Percentiles rank a stretch among this genome's conserved stretches.
Evolutionary conservation across 2,888 invertebrate species (phyloP).

Genomic region (Hybos culiciformis): DNA sequence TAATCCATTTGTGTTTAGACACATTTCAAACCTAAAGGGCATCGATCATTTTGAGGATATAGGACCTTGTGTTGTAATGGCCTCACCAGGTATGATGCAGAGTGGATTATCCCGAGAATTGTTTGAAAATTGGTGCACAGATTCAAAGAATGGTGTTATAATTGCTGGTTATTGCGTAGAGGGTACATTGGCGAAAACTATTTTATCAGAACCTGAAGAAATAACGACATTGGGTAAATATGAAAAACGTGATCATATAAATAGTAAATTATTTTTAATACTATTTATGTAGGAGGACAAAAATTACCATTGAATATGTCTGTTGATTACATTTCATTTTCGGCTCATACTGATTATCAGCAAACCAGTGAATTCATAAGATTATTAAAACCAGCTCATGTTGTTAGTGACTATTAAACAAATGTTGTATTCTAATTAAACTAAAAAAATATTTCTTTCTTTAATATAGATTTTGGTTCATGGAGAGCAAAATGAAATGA

Average conservation of each 20-base stretch:
- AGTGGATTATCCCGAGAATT: conserved; percentile 92
- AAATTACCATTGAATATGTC: conserved; percentile 93
- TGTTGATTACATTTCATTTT: conserved; percentile 98
- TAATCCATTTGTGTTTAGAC: conserved; percentile 97
- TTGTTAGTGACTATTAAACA: conserved; percentile 43
- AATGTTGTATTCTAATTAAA: conserved; percentile 17
- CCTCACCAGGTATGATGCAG: conserved; percentile 99
- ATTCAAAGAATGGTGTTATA: conserved; percentile 94
- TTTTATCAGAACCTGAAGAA: conserved; percentile 95
- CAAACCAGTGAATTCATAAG: conserved; percentile 90
- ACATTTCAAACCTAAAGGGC: conserved; percentile 80
- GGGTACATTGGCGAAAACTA: conserved; percentile 81
- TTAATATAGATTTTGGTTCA: conserved; percentile 50
- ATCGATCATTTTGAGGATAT: conserved; percentile 99
- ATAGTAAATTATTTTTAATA: no score
- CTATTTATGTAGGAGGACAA: no score
- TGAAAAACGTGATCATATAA: no score
- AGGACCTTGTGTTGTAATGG: conserved; percentile 99
- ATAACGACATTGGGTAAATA: conserved; percentile 88
- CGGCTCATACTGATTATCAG: conserved; percentile 70
- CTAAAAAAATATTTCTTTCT: background rate
- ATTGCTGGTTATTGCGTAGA: conserved; percentile 94
- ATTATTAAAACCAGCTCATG: conserved; percentile 86
- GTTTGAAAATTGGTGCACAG: conserved; percentile 98
- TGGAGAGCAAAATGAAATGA: conserved; percentile 99